Base-by-base conservation (phyloP, 2,113 vertebrate species). In the Sardina pilchardus region DNA sequence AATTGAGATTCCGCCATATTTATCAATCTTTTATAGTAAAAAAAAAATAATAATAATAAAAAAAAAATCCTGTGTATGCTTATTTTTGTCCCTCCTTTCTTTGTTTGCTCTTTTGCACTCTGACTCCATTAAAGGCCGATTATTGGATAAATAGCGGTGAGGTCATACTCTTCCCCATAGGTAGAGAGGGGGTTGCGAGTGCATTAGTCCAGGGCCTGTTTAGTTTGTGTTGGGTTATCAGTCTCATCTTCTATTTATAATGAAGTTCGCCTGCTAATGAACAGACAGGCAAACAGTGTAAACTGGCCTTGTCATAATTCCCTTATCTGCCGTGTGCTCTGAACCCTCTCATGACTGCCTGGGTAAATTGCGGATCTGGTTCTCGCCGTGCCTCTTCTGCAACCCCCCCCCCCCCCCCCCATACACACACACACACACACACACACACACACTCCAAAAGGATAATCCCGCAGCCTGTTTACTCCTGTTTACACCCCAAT, bases 1-100 rank as follows among this genome's bases (percentile, higher is more conserved):
- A 98, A 98, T 98, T 98, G 97, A 99, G 97, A 98, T 97, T 98
- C 97, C 96, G 96, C 96, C 96, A 94, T 98, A 98, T 99, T 99
- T 99, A 99, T 99, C 97, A 99, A 99, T 96, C 97, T 96, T 96
- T 90, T 96, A 82, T 75, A 81, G 30, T 16, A 30, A 36, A 78
- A 71, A 75, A 26, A 30, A 71, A 56, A 19, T 3, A 24, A 59
- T 75, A 48, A 84, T 30, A 71, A n/a, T n/a, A n/a, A n/a, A n/a
- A n/a, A n/a, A 50, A 44, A 96, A 97, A 96, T 94, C 96, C 95
- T 97, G 95, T 95, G 95, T 96, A 95, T 26, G 94, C 94, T 93
- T 92, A 91, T 96, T 96, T 95, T 94, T 92, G 2, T 39, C 87
- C 88, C 88, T 88, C 16, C 26, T 47, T 90, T 90, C 85, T 81